Evolutionary conservation across 2,888 invertebrate species (phyloP).

Genomic region (Villa cingulata): DNA sequence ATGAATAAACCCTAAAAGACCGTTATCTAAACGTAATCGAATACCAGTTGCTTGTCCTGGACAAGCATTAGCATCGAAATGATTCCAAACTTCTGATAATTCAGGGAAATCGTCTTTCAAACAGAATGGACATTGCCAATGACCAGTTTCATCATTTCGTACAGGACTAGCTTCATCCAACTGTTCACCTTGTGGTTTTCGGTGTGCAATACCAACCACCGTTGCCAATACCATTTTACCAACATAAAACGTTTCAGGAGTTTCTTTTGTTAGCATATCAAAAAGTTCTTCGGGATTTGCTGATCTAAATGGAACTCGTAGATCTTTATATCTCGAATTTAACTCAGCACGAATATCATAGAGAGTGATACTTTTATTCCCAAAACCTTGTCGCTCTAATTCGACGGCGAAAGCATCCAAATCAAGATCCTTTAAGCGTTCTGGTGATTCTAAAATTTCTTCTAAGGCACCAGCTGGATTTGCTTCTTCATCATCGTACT

Average conservation of each 20-base stretch:
- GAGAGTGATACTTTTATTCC: slow-evolving; percentile 83
- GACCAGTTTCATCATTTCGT: slow-evolving; percentile 81
- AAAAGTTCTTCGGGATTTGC: slow-evolving; percentile 80
- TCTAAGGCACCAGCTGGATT: slow-evolving; percentile 95
- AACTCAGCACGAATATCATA: slow-evolving; percentile 95
- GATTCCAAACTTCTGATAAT: slow-evolving; percentile 94
- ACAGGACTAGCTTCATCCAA: slow-evolving; percentile 92
- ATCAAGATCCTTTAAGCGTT: slow-evolving; percentile 87
- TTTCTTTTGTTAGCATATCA: slow-evolving; percentile 91
- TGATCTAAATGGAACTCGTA: slow-evolving; percentile 62
- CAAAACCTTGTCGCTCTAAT: slow-evolving; percentile 78
- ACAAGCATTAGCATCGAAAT: slow-evolving; percentile 91
- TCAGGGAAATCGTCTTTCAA: slow-evolving; percentile 91
- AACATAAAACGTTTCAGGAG: slow-evolving; percentile 83
- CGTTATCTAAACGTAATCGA: slow-evolving; percentile 79
- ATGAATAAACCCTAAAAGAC: slow-evolving; percentile 82
- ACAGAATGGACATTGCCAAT: slow-evolving; percentile 98
- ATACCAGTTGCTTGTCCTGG: slow-evolving; percentile 94
- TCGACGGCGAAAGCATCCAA: slow-evolving; percentile 97
- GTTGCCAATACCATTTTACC: slow-evolving; percentile 73
- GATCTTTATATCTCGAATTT: slow-evolving; percentile 84
- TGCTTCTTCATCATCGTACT: slow-evolving; percentile 93
- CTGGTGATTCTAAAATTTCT: slow-evolving; percentile 92
- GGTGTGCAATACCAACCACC: slow-evolving; percentile 69
- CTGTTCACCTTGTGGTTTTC: slow-evolving; percentile 85